These are phyloP conservation scores for Teleogryllus oceanicus DNA, from an alignment of 2,888 invertebrate genomes.

Conservation along the genomic window DNA sequence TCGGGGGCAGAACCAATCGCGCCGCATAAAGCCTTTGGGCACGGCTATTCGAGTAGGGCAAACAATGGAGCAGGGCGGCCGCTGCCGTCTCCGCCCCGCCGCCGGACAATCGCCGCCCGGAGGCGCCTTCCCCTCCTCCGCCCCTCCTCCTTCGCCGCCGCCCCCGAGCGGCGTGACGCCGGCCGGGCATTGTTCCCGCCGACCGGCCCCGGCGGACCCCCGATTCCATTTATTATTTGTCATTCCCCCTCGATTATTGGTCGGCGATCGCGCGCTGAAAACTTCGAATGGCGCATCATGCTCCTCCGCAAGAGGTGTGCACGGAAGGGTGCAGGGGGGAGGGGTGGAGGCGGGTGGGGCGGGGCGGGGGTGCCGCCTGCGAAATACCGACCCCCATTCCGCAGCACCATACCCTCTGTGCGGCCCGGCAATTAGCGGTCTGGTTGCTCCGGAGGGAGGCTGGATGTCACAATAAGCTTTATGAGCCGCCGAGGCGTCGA, in stretches of 20 bases:
- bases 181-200: not conserved
- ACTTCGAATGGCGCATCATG: no score
- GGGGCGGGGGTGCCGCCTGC: no score
- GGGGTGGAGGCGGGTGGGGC: no score
- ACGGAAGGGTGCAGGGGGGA: no score
- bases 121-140: not conserved
- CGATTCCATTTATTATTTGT: not conserved
- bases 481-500: no score
- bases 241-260: not conserved
- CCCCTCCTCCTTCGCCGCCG: not conserved
- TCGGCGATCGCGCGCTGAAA: not conserved
- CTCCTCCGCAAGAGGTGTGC: no score
- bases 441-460: no score
- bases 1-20: conserved; percentile 23
- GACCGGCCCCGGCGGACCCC: not conserved
- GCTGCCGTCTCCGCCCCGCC: not conserved
- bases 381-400: no score
- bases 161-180: not conserved
- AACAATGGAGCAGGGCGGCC: not conserved
- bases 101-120: not conserved
- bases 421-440: no score
- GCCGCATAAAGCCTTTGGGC: conserved; percentile 1
- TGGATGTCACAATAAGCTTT: no score
- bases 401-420: no score
- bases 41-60: not conserved